Conservation (phyloP, 2,113 vertebrate genomes). For the Mystacornis crossleyi region DNA sequence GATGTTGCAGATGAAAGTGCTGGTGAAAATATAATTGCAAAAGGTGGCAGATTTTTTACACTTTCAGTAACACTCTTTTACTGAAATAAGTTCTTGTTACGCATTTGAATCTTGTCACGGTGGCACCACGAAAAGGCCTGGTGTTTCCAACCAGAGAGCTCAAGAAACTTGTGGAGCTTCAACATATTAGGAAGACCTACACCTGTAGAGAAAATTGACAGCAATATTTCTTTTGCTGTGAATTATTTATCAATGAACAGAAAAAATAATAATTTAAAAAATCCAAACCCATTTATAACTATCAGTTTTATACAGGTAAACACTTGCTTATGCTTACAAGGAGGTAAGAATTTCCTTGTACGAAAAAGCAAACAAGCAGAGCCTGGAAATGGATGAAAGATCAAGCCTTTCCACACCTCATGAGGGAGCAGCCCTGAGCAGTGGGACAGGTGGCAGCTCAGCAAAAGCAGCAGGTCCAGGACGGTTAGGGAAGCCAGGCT, state of each 20-base stretch:
- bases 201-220: background rate
- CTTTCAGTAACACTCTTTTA: background rate
- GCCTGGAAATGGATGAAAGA: background rate
- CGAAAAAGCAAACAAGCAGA: background rate
- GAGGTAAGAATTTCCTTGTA: background rate
- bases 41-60: background rate
- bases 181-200: background rate
- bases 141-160: background rate
- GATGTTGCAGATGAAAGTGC: background rate
- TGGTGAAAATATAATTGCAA: background rate
- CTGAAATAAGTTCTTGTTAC: background rate
- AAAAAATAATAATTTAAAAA: background rate
- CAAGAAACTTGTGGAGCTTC: background rate
- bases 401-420: background rate
- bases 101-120: background rate
- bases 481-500: background rate
- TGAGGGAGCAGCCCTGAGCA: background rate
- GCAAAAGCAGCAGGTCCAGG: background rate
- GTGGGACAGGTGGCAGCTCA: background rate
- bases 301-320: background rate
- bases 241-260: background rate
- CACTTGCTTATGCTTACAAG: background rate
- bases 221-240: background rate
- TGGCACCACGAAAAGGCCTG: background rate
- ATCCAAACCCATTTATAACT: background rate